Evolutionary conservation across 1,140 invertebrate genomes (phyloP), one percentile per base, ranked within the genome.

Genomic region (Brachionus calyciflorus): DNA sequence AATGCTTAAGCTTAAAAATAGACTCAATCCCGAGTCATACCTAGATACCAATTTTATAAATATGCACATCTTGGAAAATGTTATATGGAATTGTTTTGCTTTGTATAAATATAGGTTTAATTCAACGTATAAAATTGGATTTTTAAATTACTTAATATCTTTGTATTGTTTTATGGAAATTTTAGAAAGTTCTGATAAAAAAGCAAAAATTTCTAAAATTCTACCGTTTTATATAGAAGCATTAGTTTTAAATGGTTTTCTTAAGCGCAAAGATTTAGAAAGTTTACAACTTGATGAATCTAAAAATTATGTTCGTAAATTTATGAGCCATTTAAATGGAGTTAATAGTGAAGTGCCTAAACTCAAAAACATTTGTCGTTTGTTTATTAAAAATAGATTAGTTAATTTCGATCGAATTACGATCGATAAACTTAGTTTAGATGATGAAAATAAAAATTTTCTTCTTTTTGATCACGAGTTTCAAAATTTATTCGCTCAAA

Each of bases 51-150:
- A 44, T 26, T 44, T 41, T 26, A 44, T 12, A 24, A 65, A 37
- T 14, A 44, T 24, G 6, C 60, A 46, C 12, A 26, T 65, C 26
- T 10, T 44, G 7, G 60, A 65, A 9, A 65, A 65, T 65, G 1
- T 65, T 9, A 30, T 65, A 12, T 65, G 60, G 17, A 65, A 65
- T 65, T 65, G 60, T 44, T 65, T 65, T 65, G 60, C 37, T 9
- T 65, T 65, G 17, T 65, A 24, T 26, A 65, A 65, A 65, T 65
- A 65, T 26, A 65, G 44, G 44, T 65, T 65, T 65, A 28, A 41
- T 44, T 12, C 10, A 24, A 44, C 9, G 1, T 65, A 65, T 65
- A 65, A 65, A 65, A 65, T 26, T 24, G 60, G 60, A 24, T 65
- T 65, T 65, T 41, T 65, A 44, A 65, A 65, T 65, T 65, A 44